These are phyloP conservation scores for Semibalanus balanoides DNA, from an alignment of 1,140 invertebrate genomes.

Conservation along the genomic window DNA sequence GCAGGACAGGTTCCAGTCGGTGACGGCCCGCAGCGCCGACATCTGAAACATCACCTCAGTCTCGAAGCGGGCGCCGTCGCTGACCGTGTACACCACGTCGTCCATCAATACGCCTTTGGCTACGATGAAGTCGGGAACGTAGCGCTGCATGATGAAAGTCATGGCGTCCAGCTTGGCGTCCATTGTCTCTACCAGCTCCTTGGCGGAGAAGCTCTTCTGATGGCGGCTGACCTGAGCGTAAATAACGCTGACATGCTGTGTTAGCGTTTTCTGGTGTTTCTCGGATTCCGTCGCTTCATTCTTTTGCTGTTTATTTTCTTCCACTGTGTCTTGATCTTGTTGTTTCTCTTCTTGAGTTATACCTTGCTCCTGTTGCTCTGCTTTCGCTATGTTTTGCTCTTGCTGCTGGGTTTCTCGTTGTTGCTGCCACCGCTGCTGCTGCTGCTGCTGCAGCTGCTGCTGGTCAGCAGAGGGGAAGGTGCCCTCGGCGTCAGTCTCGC, in stretches of 20 bases:
- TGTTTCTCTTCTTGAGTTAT: too few relatives aligned
- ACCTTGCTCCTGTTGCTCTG: too few relatives aligned
- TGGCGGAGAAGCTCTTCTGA: neutral
- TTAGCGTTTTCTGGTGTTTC: neutral
- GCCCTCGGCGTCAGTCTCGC: neutral
- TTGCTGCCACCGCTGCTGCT: too few relatives aligned
- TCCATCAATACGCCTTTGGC: neutral
- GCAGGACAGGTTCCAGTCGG: neutral
- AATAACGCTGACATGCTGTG: neutral
- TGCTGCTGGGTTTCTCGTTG: too few relatives aligned
- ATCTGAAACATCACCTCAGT: neutral
- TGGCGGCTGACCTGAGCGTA: neutral
- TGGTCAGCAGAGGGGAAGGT: too few relatives aligned
- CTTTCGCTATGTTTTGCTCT: too few relatives aligned
- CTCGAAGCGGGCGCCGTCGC: neutral
- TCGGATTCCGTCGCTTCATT: too few relatives aligned
- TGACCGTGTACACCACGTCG: neutral
- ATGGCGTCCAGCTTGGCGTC: neutral
- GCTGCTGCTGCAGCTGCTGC: too few relatives aligned
- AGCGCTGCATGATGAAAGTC: neutral
- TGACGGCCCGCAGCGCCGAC: neutral
- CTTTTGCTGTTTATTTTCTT: too few relatives aligned
- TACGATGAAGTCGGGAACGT: neutral
- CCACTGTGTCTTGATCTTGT: too few relatives aligned
- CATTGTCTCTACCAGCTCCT: neutral